A percentile compares a stretch with the other conserved stretches of the same genome.
Conservation (phyloP, 2,113 vertebrate species). For the Chiloscyllium plagiosum region DNA sequence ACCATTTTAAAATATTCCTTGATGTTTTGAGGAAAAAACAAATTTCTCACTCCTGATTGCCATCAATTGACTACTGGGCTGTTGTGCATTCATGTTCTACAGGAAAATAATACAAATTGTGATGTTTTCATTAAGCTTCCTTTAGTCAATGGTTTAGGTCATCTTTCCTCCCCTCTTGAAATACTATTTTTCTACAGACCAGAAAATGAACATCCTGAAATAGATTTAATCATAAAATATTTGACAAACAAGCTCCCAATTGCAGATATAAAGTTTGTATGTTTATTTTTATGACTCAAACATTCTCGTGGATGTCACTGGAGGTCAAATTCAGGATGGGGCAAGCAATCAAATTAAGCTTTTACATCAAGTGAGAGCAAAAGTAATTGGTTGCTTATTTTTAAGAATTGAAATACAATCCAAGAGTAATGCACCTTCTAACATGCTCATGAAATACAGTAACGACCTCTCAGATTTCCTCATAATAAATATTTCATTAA, state of each 20-base stretch:
- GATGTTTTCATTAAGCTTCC: background rate
- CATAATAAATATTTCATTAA: conserved; percentile 10
- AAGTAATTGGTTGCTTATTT: background rate
- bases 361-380: background rate
- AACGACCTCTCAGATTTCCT: background rate
- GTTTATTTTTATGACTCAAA: background rate
- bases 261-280: background rate
- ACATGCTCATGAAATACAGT: background rate
- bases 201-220: background rate
- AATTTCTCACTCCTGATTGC: background rate
- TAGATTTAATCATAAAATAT: background rate
- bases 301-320: background rate
- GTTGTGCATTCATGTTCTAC: background rate
- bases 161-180: background rate
- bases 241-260: background rate
- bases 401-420: background rate
- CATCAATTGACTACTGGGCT: background rate
- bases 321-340: background rate
- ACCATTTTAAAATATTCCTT: background rate
- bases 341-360: background rate
- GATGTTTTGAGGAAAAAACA: background rate
- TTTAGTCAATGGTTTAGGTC: background rate
- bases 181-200: background rate
- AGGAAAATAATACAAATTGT: background rate
- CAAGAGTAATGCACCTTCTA: background rate